These are phyloP conservation scores for Chloropsis cyanopogon DNA, from an alignment of 2,113 vertebrate genomes.

Conservation along the genomic window DNA sequence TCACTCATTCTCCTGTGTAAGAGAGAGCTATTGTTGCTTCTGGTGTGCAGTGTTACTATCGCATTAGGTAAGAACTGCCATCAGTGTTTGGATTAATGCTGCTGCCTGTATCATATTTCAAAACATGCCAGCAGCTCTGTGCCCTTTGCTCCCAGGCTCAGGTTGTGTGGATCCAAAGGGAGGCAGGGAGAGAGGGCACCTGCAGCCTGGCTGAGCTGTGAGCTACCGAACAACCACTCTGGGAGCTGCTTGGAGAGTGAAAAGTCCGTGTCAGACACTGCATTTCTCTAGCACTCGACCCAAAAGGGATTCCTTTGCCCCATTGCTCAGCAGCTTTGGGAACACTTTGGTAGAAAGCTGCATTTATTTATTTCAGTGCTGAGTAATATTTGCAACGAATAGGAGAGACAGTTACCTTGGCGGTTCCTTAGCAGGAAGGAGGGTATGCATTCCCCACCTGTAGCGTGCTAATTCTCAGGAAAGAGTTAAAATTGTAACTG, in stretches of 20 bases:
- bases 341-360: neutral
- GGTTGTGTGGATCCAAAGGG: neutral
- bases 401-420: accelerated
- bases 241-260: neutral
- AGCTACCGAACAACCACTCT: neutral
- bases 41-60: neutral
- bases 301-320: neutral
- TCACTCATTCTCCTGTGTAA: neutral
- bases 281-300: neutral
- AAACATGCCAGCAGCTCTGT: neutral
- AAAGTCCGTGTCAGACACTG: neutral
- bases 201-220: neutral
- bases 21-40: neutral
- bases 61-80: neutral
- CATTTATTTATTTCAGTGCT: neutral
- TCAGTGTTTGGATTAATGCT: neutral
- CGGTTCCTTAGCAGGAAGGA: neutral
- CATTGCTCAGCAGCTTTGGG: neutral
- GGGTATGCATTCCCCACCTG: neutral
- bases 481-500: neutral
- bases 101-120: neutral
- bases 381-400: neutral
- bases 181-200: accelerated
- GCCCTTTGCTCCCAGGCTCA: neutral
- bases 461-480: neutral